Percentiles rank a stretch among this genome's conserved stretches.
phyloP scores from a whole-genome alignment of 2,888 invertebrate genomes.

The Athalia cordata region DNA sequence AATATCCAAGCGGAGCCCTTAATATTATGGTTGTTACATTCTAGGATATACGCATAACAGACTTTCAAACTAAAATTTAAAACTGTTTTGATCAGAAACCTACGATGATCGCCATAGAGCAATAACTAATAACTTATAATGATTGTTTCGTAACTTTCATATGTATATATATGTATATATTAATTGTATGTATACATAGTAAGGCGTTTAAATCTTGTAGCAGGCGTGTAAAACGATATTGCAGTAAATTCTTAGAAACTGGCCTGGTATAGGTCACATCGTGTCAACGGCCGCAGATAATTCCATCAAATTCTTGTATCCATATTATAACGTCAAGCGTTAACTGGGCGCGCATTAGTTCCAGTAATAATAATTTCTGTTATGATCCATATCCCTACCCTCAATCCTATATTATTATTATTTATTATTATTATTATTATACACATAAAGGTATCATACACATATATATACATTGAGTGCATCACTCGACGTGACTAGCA shows the following conservation, averaged over 20 bases:
- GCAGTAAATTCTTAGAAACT: constrained; percentile 18
- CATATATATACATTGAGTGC: constrained; percentile 12
- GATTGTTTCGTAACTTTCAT: constrained; percentile 19
- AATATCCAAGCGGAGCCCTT: no score
- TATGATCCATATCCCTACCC: neutral
- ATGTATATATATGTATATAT: no score
- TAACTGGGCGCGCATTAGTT: constrained; percentile 6
- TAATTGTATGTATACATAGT: no score
- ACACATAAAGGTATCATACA: no score
- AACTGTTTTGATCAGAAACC: constrained; percentile 2
- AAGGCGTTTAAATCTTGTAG: neutral
- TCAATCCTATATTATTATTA: no score
- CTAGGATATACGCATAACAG: no score
- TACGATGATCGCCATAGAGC: constrained; percentile 6
- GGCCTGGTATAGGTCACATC: constrained; percentile 27
- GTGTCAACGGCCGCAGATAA: constrained; percentile 41
- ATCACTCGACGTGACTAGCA: constrained; percentile 35
- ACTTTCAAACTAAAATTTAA: neutral
- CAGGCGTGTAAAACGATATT: constrained; percentile 34
- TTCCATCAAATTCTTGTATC: constrained; percentile 40
- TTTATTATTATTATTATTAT: no score
- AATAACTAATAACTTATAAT: constrained; percentile 19
- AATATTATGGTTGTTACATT: no score
- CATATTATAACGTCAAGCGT: neutral
- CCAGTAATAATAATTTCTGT: constrained; percentile 29